A percentile compares a stretch with the other conserved stretches of the same genome.
Evolutionary conservation across 92 coral and sea anemone species (phyloP).

Genomic region (Heteractis magnifica): DNA sequence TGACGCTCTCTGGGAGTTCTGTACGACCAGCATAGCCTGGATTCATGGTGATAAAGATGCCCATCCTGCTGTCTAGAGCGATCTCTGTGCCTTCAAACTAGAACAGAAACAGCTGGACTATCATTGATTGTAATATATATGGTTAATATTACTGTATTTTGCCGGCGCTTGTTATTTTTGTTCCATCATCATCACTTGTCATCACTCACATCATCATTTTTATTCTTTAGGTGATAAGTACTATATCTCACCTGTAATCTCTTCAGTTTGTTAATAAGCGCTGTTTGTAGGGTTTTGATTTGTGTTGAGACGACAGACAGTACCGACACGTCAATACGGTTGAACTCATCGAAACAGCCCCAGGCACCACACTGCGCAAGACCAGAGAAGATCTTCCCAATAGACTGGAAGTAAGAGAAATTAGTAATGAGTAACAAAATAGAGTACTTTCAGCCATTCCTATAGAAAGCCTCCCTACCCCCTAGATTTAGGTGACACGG

Average conservation of each 20-base stretch:
- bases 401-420: slow-evolving; percentile 17
- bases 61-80: slow-evolving; percentile 91
- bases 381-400: slow-evolving; percentile 98
- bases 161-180: background rate
- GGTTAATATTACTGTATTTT: background rate
- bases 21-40: slow-evolving; percentile 99
- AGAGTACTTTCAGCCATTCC: background rate
- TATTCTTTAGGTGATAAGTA: no score
- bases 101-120: background rate
- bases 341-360: slow-evolving; percentile 99
- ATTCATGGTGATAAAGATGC: slow-evolving; percentile 97
- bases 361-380: slow-evolving; percentile 99
- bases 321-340: slow-evolving; percentile 98
- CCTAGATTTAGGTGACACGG: no score
- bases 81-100: slow-evolving; percentile 99
- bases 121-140: background rate
- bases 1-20: slow-evolving; percentile 98
- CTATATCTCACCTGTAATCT: slow-evolving; percentile 73
- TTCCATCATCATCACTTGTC: no score
- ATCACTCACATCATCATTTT: no score
- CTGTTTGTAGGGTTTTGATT: slow-evolving; percentile 93
- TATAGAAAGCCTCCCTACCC: no score
- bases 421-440: background rate
- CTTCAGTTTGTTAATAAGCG: slow-evolving; percentile 86
- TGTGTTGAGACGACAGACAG: slow-evolving; percentile 97